Percentiles rank a stretch among this genome's conserved stretches.
These are phyloP conservation scores for Cladopsammia gracilis DNA, from an alignment of 64 coral and sea anemone species.

Conservation along the genomic window DNA sequence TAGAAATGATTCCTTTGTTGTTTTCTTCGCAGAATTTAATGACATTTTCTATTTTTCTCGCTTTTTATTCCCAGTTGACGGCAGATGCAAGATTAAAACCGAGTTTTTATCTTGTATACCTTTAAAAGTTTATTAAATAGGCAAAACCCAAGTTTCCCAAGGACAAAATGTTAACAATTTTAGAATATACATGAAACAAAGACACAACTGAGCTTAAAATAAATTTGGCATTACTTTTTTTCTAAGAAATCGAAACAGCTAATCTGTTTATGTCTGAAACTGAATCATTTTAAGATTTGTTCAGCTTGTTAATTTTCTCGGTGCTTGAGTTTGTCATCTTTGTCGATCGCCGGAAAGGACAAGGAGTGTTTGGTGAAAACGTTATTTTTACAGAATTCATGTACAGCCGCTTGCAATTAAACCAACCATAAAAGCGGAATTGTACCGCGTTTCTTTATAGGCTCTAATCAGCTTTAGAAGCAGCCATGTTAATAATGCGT, in stretches of 20 bases:
- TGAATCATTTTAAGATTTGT: not conserved
- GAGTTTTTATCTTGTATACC: not conserved
- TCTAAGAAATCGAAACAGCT: conserved; percentile 12
- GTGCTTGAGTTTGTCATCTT: not conserved
- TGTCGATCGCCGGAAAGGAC: not conserved
- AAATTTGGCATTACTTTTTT: not conserved
- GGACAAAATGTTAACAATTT: not conserved
- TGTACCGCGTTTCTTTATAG: too few relatives aligned
- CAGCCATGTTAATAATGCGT: too few relatives aligned
- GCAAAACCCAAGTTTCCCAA: not conserved
- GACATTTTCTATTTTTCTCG: not conserved
- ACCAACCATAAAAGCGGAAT: too few relatives aligned
- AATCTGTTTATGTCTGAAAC: conserved; percentile 22
- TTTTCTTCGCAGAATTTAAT: not conserved
- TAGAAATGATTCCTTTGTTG: conserved; percentile 19
- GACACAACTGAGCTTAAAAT: not conserved
- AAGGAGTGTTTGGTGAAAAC: not conserved
- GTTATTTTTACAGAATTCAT: too few relatives aligned
- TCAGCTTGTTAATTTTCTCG: not conserved
- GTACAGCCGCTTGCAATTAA: too few relatives aligned
- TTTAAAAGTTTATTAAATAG: not conserved
- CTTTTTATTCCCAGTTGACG: not conserved
- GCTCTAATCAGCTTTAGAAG: too few relatives aligned
- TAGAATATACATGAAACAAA: not conserved
- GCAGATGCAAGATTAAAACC: not conserved